Base-by-base conservation (phyloP, 2,113 vertebrate species). In the Brienomyrus longianalis region DNA sequence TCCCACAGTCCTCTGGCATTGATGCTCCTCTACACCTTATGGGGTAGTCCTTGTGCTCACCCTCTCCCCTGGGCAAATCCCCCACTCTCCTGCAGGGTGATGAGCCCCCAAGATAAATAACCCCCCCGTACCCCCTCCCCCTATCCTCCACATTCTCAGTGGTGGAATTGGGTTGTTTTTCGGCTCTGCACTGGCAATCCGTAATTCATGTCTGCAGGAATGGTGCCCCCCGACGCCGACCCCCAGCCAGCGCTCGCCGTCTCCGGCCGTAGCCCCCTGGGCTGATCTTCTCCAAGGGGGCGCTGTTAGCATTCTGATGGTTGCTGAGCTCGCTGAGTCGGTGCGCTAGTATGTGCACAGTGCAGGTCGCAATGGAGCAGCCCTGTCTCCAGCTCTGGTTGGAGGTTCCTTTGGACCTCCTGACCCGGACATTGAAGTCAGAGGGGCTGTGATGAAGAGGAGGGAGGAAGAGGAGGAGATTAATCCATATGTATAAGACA, bases 361-460 rank as follows among this genome's bases (percentile, higher is more conserved):
- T 95, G 95, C 98, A 99, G 4, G 97, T 99, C 84, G 96, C 97
- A 88, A 99, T 96, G 1, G 96, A 93, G 92, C 98, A 99, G 87
- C 97, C 97, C 0, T 92, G 59, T 62, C 94, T 93, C 77, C 94
- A 91, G 50, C 94, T 91, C 89, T 96, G 96, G 93, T 94, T 97
- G 92, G 94, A 90, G 59, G 93, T 96, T 91, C 94, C 96, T 92
- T 96, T 97, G 89, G 97, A 97, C 92, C 98, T 97, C 95, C 97
- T 98, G 91, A 96, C 96, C 91, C 98, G 96, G 89, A 97, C 92
- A 77, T 92, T 96, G 93, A 94, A 94, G 89, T 94, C 95, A 91
- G 92, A 31, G 48, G 85, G 92, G 92, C 96, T 96, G 84, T 91
- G 43, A 88, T 47, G 15, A 90, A 15, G 92, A 88, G 90, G 21